Conservation (phyloP, 2,888 invertebrate genomes). For the Amphimallon solstitiale region DNA sequence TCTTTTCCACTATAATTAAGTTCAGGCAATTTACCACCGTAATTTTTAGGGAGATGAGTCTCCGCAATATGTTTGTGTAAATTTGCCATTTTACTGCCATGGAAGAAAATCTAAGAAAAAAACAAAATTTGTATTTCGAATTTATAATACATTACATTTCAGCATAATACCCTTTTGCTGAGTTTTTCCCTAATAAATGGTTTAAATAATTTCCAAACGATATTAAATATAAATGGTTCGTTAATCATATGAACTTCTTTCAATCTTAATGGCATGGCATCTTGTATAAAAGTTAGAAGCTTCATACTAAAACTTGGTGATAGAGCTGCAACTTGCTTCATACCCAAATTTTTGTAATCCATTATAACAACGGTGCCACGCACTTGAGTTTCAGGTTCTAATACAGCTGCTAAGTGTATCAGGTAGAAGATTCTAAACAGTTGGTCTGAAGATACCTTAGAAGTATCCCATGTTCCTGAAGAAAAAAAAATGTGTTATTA, state of each 20-base stretch:
- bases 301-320: constrained; percentile 80
- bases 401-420: constrained; percentile 80
- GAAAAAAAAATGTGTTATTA: too few relatives aligned
- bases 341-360: constrained; percentile 82
- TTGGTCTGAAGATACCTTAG: constrained; percentile 77
- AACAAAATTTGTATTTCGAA: background rate
- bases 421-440: constrained; percentile 83
- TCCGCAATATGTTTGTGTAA: constrained; percentile 78
- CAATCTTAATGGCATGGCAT: constrained; percentile 85
- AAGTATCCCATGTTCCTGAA: constrained; percentile 79
- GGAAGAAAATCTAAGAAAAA: constrained; percentile 78
- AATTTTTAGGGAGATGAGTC: constrained; percentile 77
- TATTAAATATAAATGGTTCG: constrained; percentile 84
- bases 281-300: constrained; percentile 84
- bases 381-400: constrained; percentile 83
- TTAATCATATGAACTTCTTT: constrained; percentile 89
- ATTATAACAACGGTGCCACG: constrained; percentile 83
- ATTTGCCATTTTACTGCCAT: constrained; percentile 81
- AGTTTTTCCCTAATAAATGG: constrained; percentile 84
- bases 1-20: constrained; percentile 81
- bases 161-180: constrained; percentile 71
- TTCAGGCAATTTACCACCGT: constrained; percentile 77
- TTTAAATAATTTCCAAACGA: constrained; percentile 87
- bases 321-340: constrained; percentile 76
- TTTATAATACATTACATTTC: background rate